Evolutionary conservation across 2,888 invertebrate species (phyloP).

Genomic region (Endomychus coccineus): DNA sequence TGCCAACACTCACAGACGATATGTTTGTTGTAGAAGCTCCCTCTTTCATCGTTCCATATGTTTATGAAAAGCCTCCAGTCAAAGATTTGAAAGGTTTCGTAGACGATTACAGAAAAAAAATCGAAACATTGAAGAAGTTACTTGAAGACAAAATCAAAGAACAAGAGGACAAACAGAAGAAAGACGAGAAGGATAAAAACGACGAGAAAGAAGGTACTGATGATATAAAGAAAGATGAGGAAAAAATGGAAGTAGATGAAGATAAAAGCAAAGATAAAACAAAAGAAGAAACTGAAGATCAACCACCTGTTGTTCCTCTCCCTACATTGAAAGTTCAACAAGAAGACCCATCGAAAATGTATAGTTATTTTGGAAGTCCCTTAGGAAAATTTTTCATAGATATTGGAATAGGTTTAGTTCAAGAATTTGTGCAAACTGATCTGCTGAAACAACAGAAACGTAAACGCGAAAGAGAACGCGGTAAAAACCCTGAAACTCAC

Average conservation of each 20-base stretch:
- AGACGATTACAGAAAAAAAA: conserved; percentile 53
- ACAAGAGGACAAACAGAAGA: conserved; percentile 33
- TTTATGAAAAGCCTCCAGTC: conserved; percentile 82
- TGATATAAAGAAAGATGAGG: conserved; percentile 28
- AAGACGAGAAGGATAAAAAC: conserved; percentile 24
- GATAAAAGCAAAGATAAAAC: conserved; percentile 29
- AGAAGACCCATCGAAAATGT: conserved; percentile 43
- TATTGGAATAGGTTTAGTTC: conserved; percentile 83
- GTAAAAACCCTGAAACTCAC: conserved; percentile 61
- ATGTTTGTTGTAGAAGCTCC: conserved; percentile 91
- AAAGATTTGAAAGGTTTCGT: conserved; percentile 71
- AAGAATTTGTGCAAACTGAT: conserved; percentile 91
- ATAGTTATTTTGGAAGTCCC: conserved; percentile 76
- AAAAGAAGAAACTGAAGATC: conserved; percentile 27
- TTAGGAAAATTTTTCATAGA: conserved; percentile 87
- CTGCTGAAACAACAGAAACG: conserved; percentile 78
- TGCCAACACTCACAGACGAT: conserved; percentile 81
- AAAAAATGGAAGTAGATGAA: conserved; percentile 29
- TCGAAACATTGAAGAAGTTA: conserved; percentile 44
- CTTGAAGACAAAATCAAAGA: conserved; percentile 36
- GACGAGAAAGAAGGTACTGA: conserved; percentile 22
- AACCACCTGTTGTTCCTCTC: too few relatives aligned
- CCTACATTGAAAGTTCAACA: conserved; percentile 52
- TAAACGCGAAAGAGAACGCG: conserved; percentile 67
- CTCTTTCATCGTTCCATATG: conserved; percentile 88